phyloP scores from a whole-genome alignment of 2,888 invertebrate species.

The Malacosoma neustria region DNA sequence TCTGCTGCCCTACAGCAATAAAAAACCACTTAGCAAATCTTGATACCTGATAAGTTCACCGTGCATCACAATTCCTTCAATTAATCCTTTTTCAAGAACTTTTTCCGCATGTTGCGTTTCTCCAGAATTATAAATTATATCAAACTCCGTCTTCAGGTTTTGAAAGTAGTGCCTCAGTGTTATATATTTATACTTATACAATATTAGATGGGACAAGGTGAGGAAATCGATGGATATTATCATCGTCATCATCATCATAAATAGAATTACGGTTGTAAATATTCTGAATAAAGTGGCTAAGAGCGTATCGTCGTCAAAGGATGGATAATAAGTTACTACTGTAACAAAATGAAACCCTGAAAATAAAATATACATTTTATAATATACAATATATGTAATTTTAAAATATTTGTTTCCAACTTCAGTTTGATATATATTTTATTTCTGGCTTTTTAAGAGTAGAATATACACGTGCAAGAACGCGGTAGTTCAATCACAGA shows the following conservation, averaged over 20 bases:
- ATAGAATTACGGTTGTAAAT: constrained; percentile 32
- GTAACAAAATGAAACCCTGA: constrained; percentile 53
- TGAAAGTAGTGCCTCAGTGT: constrained; percentile 49
- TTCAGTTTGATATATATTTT: no score
- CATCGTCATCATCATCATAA: constrained; percentile 45
- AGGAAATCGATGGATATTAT: constrained; percentile 44
- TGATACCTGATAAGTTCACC: constrained; percentile 45
- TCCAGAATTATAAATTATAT: constrained; percentile 22
- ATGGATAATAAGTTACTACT: constrained; percentile 53
- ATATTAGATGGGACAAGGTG: constrained; percentile 45
- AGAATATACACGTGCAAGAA: no score
- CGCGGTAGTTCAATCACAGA: no score
- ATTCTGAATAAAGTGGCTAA: constrained; percentile 32
- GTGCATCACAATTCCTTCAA: constrained; percentile 57
- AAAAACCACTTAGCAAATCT: no score
- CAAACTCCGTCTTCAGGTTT: constrained; percentile 32
- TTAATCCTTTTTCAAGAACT: constrained; percentile 32
- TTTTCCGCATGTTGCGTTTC: constrained; percentile 28
- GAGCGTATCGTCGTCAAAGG: constrained; percentile 35
- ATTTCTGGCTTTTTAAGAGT: no score
- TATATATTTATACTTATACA: constrained; percentile 60
- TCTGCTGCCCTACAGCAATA: no score
- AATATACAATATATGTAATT: no score
- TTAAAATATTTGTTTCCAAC: no score
- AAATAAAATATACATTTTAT: no score